phyloP scores from a whole-genome alignment of 2,113 vertebrate species.

The Atrichornis clamosus region DNA sequence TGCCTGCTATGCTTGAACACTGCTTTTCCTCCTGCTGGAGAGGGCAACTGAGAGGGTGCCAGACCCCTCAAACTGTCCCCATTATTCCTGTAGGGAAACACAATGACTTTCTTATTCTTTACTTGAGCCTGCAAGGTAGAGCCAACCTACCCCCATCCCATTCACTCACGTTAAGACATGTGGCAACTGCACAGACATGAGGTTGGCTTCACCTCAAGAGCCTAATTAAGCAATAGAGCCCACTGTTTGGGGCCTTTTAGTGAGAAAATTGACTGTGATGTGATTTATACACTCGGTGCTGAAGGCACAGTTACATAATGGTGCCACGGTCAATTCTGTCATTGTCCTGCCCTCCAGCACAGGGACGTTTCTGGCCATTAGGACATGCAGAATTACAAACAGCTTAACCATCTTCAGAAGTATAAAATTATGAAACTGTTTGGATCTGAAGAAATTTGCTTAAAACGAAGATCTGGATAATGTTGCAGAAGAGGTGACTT shows the following conservation, averaged over 20 bases:
- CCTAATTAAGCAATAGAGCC: constrained; percentile 41
- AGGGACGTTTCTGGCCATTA: not conserved
- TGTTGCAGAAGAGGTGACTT: not conserved
- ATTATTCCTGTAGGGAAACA: not conserved
- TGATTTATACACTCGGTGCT: not conserved
- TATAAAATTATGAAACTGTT: not conserved
- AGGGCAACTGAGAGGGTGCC: not conserved
- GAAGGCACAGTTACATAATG: constrained; percentile 14
- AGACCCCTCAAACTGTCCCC: not conserved
- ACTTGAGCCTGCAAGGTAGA: not conserved
- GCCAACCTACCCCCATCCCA: not conserved
- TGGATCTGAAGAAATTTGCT: not conserved
- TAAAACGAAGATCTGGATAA: not conserved
- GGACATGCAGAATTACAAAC: not conserved
- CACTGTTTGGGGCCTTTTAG: not conserved
- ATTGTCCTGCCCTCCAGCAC: not conserved
- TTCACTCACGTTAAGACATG: not conserved
- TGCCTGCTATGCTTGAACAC: not conserved
- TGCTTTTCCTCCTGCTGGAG: not conserved
- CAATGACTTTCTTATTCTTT: not conserved
- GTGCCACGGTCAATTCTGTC: not conserved
- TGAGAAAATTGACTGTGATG: constrained; percentile 29
- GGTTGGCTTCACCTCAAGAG: constrained; percentile 24
- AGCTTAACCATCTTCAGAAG: not conserved
- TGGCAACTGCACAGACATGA: not conserved